Evolutionary conservation across 1,140 invertebrate genomes (phyloP).

Genomic region (Euura saliciscinereae): DNA sequence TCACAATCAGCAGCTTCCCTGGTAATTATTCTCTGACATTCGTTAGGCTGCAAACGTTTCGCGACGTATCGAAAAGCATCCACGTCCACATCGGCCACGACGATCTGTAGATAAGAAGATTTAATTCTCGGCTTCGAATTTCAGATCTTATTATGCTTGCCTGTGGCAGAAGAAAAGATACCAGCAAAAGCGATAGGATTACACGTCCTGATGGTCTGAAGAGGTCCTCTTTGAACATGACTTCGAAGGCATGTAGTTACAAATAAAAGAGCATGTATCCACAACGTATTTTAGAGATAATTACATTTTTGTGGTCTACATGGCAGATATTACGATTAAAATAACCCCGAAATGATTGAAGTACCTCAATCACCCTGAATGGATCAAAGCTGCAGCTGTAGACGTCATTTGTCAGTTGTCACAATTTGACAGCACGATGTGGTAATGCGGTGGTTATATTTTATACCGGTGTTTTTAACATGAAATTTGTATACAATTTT

Average conservation of each 20-base stretch:
- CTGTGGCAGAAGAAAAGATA: not conserved
- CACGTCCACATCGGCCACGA: not conserved
- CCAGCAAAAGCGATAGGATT: not conserved
- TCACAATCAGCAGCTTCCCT: not conserved
- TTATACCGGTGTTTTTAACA: constrained; percentile 24
- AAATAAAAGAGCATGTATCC: too few relatives aligned
- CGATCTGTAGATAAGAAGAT: not conserved
- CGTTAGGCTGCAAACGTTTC: not conserved
- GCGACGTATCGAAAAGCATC: not conserved
- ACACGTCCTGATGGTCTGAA: too few relatives aligned
- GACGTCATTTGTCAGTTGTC: constrained; percentile 22
- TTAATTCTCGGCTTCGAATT: too few relatives aligned
- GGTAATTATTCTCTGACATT: not conserved
- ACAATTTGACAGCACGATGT: constrained; percentile 19
- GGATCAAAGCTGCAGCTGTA: too few relatives aligned
- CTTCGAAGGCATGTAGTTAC: too few relatives aligned
- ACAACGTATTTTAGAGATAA: too few relatives aligned
- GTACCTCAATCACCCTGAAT: too few relatives aligned
- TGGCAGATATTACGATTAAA: too few relatives aligned
- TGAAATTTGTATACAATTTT: constrained; percentile 27
- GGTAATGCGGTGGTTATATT: constrained; percentile 17
- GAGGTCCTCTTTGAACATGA: too few relatives aligned
- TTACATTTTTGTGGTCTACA: too few relatives aligned
- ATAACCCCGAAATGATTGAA: too few relatives aligned
- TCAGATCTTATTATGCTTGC: not conserved